A percentile compares a stretch with the other conserved stretches of the same genome.
Conservation (phyloP, 2,888 invertebrate species). For the Hyles lineata region DNA sequence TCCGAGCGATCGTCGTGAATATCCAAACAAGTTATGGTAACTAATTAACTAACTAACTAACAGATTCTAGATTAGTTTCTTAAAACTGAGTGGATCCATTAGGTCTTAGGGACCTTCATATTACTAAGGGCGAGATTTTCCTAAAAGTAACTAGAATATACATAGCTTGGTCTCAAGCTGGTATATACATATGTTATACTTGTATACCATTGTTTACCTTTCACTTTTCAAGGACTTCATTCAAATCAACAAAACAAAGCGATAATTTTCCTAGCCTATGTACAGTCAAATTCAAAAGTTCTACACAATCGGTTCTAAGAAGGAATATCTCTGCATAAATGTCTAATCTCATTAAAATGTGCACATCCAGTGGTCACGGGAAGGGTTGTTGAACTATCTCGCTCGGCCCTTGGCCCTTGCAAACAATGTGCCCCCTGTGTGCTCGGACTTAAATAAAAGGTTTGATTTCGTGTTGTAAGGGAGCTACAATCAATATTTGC, state of each 20-base stretch:
- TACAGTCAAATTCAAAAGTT: neutral
- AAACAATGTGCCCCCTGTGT: slow-evolving; percentile 75
- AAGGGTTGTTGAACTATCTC: slow-evolving; percentile 83
- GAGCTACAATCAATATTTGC: slow-evolving; percentile 78
- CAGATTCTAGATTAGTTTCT: no score
- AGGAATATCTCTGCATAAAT: slow-evolving; percentile 20
- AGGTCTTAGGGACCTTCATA: no score
- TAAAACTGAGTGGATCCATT: no score
- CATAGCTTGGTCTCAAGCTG: no score
- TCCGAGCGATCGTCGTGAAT: no score
- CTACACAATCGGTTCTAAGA: neutral
- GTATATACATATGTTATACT: no score
- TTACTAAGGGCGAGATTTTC: no score
- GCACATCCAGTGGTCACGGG: slow-evolving; percentile 74
- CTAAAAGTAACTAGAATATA: no score
- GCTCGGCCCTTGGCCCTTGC: slow-evolving; percentile 59
- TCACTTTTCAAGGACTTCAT: neutral
- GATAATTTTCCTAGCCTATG: neutral
- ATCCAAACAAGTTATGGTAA: no score
- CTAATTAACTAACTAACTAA: no score
- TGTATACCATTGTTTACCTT: neutral
- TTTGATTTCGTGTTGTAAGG: slow-evolving; percentile 84
- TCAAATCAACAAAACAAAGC: neutral
- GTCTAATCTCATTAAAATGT: slow-evolving; percentile 30
- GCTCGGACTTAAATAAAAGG: slow-evolving; percentile 83